A percentile compares a stretch with the other conserved stretches of the same genome.
Conservation (phyloP, 1,140 invertebrate genomes). For the Diorhabda carinulata region DNA sequence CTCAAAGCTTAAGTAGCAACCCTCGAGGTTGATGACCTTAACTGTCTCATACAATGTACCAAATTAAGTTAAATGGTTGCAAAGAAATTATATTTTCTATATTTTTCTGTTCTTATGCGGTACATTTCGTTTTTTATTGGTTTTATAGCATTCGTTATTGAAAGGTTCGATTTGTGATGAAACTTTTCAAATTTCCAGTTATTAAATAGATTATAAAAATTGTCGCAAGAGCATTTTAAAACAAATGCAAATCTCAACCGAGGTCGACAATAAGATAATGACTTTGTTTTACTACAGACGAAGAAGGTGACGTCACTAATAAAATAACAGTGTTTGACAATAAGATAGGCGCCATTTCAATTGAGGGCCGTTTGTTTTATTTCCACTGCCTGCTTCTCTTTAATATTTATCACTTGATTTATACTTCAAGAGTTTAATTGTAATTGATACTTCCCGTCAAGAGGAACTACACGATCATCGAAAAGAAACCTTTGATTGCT, state of each 20-base stretch:
- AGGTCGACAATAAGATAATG: constrained; percentile 22
- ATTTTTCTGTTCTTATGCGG: too few relatives aligned
- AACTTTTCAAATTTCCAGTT: too few relatives aligned
- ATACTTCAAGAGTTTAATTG: constrained; percentile 42
- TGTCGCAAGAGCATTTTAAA: neutral
- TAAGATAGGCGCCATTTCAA: constrained; percentile 44
- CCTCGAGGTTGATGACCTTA: too few relatives aligned
- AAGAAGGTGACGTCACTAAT: constrained; percentile 35
- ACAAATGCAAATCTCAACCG: constrained; percentile 8
- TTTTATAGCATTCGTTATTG: too few relatives aligned
- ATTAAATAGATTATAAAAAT: too few relatives aligned
- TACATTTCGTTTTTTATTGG: too few relatives aligned
- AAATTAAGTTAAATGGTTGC: too few relatives aligned
- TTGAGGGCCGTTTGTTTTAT: constrained; percentile 41
- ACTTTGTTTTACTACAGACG: constrained; percentile 36
- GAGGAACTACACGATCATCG: constrained; percentile 28
- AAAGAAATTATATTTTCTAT: too few relatives aligned
- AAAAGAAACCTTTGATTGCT: neutral
- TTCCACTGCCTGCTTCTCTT: constrained; percentile 35
- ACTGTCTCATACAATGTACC: too few relatives aligned
- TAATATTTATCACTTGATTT: constrained; percentile 45
- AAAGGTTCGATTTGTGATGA: too few relatives aligned
- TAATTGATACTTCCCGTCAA: constrained; percentile 44
- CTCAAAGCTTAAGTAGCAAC: too few relatives aligned
- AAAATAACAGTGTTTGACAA: constrained; percentile 36